Evolutionary conservation across 2,888 invertebrate species (phyloP).

Genomic region (Pantelozetes paolii): DNA sequence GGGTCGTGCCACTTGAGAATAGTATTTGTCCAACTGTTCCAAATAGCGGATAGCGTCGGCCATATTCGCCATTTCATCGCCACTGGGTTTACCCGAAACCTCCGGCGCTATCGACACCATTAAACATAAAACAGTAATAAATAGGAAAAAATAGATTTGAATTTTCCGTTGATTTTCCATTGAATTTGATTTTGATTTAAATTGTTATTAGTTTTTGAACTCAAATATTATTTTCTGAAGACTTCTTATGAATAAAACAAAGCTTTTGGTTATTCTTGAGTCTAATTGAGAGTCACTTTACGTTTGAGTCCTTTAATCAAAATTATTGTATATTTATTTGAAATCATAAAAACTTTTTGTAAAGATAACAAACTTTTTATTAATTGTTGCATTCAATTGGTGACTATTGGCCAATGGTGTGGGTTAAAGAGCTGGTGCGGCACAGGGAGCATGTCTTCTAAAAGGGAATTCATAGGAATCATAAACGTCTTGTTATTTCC

Average conservation of each 20-base stretch:
- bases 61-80: constrained; percentile 58
- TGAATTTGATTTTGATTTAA: too few species aligned
- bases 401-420: neutral
- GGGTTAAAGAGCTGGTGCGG: neutral
- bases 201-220: neutral
- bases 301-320: too few species aligned
- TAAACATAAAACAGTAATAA: constrained; percentile 12
- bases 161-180: constrained; percentile 23
- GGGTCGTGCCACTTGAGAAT: constrained; percentile 65
- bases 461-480: neutral
- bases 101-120: neutral
- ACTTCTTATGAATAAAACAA: too few species aligned
- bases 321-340: too few species aligned
- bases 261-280: neutral
- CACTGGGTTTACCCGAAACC: constrained; percentile 40
- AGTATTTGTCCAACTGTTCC: constrained; percentile 64
- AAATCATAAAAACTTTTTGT: neutral
- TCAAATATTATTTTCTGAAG: too few species aligned
- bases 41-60: constrained; percentile 65
- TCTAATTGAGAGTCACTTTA: neutral
- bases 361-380: neutral
- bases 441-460: neutral
- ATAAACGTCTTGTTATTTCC: constrained; percentile 11
- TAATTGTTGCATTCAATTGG: neutral
- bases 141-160: constrained; percentile 21